phyloP scores from a whole-genome alignment of 2,113 vertebrate species.

The Callaeas wilsoni region DNA sequence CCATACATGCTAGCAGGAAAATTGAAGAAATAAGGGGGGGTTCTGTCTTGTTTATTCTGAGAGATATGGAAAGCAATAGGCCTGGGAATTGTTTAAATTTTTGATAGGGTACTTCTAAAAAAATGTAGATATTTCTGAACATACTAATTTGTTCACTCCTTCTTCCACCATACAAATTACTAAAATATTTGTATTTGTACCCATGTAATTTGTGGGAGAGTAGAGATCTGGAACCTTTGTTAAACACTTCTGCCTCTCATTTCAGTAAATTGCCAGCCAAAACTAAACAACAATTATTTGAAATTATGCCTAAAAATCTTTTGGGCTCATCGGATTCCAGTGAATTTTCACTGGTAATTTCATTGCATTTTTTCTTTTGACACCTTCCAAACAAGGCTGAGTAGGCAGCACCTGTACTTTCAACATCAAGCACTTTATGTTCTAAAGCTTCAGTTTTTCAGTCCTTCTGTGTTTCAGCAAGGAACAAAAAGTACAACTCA shows the following conservation, averaged over 20 bases:
- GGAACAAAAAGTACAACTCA: background rate
- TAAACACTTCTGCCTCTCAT: background rate
- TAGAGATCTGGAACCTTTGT: background rate
- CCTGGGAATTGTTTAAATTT: background rate
- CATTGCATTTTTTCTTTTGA: background rate
- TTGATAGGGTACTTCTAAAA: background rate
- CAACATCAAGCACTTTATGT: background rate
- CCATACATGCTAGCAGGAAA: background rate
- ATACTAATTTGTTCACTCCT: background rate
- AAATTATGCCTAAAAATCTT: background rate
- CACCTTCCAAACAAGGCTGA: background rate
- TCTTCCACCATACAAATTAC: background rate
- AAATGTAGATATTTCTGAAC: background rate
- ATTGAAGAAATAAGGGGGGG: background rate
- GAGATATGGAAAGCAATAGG: background rate
- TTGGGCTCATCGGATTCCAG: background rate
- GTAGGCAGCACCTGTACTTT: background rate
- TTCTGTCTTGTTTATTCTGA: background rate
- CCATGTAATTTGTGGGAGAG: background rate
- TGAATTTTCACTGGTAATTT: background rate
- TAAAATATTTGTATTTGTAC: background rate
- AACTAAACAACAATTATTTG: background rate
- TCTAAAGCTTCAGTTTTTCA: background rate
- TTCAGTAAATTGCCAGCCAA: background rate
- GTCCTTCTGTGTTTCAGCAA: background rate